These are phyloP conservation scores for Platyrinchus mystaceus DNA, from an alignment of 2,797 vertebrate species.

Conservation along the genomic window DNA sequence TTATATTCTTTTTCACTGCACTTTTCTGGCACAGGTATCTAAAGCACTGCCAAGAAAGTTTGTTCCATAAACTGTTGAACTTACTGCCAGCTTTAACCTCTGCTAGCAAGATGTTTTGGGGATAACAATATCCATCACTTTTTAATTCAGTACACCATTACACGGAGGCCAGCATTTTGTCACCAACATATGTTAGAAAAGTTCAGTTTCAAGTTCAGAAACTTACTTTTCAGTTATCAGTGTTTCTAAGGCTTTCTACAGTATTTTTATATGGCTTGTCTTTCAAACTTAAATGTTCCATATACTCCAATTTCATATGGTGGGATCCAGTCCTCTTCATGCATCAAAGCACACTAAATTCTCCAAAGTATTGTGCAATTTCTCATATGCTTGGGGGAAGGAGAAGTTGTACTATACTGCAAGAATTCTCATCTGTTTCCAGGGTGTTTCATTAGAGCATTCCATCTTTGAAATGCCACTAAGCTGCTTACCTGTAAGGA, in stretches of 20 bases:
- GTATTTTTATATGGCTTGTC: background rate
- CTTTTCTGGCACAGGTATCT: background rate
- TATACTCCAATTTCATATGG: background rate
- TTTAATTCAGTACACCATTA: background rate
- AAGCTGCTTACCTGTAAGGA: background rate
- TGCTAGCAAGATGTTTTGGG: background rate
- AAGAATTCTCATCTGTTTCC: background rate
- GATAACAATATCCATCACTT: background rate
- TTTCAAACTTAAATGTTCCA: background rate
- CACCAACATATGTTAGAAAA: background rate
- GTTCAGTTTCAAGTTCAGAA: background rate
- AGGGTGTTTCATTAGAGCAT: background rate
- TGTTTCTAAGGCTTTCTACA: background rate
- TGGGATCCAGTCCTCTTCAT: background rate
- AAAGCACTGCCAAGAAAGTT: background rate
- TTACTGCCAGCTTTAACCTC: background rate
- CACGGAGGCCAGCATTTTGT: background rate
- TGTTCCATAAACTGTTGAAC: background rate
- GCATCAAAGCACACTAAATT: background rate
- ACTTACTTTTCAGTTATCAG: background rate
- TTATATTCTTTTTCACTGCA: background rate
- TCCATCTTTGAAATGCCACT: background rate
- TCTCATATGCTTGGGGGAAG: background rate
- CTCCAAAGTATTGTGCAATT: background rate
- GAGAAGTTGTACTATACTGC: background rate